These are phyloP conservation scores for Erinaceus europaeus DNA, from an alignment of 2,113 vertebrate species.

Conservation along the genomic window DNA sequence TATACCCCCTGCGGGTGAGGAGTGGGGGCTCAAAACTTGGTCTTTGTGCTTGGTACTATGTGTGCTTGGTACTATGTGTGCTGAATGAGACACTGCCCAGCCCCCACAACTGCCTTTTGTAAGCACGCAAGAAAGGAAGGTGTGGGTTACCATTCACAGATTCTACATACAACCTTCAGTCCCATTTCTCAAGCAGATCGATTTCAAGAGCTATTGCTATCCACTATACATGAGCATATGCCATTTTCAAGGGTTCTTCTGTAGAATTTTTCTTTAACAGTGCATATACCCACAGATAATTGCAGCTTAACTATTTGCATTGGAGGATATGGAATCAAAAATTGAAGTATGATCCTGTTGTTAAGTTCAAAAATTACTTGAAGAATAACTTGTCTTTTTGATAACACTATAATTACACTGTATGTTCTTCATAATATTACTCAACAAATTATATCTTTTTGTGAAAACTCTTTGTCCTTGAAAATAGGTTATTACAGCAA, in stretches of 20 bases:
- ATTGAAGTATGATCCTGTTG: conserved; percentile 25
- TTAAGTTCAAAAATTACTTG: conserved; percentile 21
- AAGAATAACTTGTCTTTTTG: conserved; percentile 37
- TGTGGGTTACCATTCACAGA: not conserved
- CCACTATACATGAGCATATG: not conserved
- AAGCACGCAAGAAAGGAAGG: not conserved
- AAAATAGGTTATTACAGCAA: conserved; percentile 61
- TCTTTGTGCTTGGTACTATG: no score
- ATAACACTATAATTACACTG: conserved; percentile 53
- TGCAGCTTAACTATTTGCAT: conserved; percentile 2
- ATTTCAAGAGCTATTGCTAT: not conserved
- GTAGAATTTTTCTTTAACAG: not conserved
- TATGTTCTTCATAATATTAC: conserved; percentile 47
- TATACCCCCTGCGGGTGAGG: no score
- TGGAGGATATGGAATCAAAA: conserved; percentile 23
- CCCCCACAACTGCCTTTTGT: no score
- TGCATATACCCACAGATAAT: not conserved
- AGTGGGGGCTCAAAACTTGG: no score
- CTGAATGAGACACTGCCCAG: no score
- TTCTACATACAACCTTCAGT: not conserved
- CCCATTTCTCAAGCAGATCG: conserved; percentile 7
- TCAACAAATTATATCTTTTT: conserved; percentile 56
- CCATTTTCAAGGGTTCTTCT: not conserved
- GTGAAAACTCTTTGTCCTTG: conserved; percentile 69
- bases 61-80: no score